Evolutionary conservation across 1,140 invertebrate species (phyloP).

Genomic region (Aethina tumida): DNA sequence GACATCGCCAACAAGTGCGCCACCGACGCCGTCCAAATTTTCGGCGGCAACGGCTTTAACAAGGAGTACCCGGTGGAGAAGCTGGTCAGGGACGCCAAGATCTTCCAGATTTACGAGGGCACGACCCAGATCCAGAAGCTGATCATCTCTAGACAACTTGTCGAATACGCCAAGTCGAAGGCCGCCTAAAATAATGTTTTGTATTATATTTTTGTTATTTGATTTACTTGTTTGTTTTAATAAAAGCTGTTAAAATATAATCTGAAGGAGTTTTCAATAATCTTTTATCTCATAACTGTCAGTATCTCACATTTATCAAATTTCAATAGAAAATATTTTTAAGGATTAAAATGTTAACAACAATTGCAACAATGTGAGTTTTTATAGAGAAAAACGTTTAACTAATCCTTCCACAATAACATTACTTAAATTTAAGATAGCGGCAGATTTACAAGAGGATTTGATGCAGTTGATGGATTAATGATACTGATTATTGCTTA

Average conservation of each 20-base stretch:
- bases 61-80: conserved; percentile 96
- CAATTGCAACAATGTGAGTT: too few species aligned
- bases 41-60: conserved; percentile 95
- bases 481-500: too few species aligned
- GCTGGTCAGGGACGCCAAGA: conserved; percentile 96
- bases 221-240: neutral
- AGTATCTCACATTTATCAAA: too few species aligned
- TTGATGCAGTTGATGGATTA: too few species aligned
- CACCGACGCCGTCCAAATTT: conserved; percentile 91
- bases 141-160: conserved; percentile 60
- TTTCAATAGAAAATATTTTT: too few species aligned
- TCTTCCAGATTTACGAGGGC: conserved; percentile 96
- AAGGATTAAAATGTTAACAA: too few species aligned
- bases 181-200: conserved; percentile 3
- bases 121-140: conserved; percentile 92
- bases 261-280: too few species aligned
- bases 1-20: conserved; percentile 92
- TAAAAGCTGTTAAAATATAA: neutral
- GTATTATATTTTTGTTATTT: conserved; percentile 1
- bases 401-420: too few species aligned
- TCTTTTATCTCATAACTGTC: too few species aligned
- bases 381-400: too few species aligned
- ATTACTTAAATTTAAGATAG: too few species aligned
- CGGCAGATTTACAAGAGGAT: too few species aligned
- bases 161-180: neutral